phyloP scores from a whole-genome alignment of 2,797 vertebrate species.

The Tachyglossus aculeatus region DNA sequence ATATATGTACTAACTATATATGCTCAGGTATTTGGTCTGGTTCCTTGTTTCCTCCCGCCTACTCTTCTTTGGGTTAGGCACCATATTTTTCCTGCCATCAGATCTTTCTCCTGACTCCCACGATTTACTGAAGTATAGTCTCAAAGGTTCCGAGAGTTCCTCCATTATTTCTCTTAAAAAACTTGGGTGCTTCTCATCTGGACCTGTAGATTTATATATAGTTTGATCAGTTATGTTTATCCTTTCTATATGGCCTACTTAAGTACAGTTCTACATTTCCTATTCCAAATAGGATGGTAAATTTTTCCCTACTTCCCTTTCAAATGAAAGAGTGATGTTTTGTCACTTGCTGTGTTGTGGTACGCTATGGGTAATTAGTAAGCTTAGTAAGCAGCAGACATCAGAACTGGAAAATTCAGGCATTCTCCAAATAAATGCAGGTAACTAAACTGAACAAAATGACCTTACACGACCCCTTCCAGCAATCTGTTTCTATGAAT shows the following conservation, averaged over 20 bases:
- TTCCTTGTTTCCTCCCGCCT: not conserved
- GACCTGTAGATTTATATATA: not conserved
- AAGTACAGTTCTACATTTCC: no score
- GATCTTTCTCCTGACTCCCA: not conserved
- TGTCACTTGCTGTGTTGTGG: no score
- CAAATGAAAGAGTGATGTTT: no score
- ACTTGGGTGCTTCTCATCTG: fast-evolving
- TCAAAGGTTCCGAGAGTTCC: constrained; percentile 1
- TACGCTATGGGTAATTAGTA: no score
- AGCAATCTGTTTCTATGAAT: no score
- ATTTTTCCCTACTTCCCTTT: no score
- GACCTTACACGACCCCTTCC: no score
- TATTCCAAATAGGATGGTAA: no score
- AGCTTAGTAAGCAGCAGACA: no score
- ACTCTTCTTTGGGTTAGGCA: not conserved
- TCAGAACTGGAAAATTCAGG: no score
- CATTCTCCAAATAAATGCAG: no score
- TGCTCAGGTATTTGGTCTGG: not conserved
- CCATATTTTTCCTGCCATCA: not conserved
- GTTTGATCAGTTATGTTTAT: not conserved
- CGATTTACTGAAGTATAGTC: not conserved
- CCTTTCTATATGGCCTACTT: not conserved
- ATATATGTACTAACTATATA: not conserved
- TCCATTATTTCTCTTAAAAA: not conserved
- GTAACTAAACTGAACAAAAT: no score